These are phyloP conservation scores for Nineta flava DNA, from an alignment of 2,888 invertebrate species.

Conservation along the genomic window DNA sequence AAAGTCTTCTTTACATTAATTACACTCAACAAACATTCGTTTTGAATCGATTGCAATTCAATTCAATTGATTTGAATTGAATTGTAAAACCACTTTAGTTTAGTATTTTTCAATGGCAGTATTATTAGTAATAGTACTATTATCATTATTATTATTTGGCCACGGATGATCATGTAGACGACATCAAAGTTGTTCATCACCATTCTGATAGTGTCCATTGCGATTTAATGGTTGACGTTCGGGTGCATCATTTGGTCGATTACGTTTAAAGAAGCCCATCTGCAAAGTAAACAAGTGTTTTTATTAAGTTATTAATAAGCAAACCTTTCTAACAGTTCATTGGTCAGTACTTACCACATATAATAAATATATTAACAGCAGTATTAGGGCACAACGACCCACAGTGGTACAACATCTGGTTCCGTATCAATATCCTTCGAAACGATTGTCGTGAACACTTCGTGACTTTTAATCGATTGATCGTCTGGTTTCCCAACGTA, in stretches of 20 bases:
- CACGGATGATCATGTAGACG: conserved; percentile 14
- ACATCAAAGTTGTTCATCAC: conserved; percentile 61
- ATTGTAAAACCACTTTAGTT: too few relatives aligned
- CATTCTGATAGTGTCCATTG: conserved; percentile 47
- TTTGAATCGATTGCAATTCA: too few relatives aligned
- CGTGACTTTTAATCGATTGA: conserved; percentile 42
- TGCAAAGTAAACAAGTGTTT: conserved; percentile 30
- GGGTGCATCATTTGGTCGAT: conserved; percentile 65
- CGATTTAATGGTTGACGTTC: conserved; percentile 74
- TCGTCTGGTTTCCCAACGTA: conserved; percentile 45
- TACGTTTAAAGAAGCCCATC: conserved; percentile 89
- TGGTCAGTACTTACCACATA: conserved; percentile 55
- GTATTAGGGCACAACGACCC: conserved; percentile 72
- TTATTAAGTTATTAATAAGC: neutral
- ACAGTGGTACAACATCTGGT: conserved; percentile 62
- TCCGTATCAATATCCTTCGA: conserved; percentile 44
- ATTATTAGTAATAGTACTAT: too few relatives aligned
- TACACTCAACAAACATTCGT: too few relatives aligned
- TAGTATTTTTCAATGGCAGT: too few relatives aligned
- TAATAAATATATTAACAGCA: conserved; percentile 59
- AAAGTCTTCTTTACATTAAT: too few relatives aligned
- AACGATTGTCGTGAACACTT: conserved; percentile 56
- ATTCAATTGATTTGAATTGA: too few relatives aligned
- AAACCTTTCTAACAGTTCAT: neutral
- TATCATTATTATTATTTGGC: conserved; percentile 15